These are phyloP conservation scores for Lerema accius DNA, from an alignment of 1,140 invertebrate species.

Conservation along the genomic window DNA sequence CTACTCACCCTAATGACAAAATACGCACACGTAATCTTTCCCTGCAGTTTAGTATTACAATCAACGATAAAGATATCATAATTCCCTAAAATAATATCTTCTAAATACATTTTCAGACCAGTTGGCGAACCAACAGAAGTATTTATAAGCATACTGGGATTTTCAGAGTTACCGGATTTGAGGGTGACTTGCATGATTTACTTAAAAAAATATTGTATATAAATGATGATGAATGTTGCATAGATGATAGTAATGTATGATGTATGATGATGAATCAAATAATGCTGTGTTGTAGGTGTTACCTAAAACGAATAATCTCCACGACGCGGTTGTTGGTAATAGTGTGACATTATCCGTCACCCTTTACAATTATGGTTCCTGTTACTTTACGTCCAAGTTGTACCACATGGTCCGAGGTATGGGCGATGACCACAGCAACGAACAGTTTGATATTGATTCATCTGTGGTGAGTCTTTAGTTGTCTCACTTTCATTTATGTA, in stretches of 20 bases:
- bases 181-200: too few relatives aligned
- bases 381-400: conserved; percentile 66
- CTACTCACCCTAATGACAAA: too few relatives aligned
- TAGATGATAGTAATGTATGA: too few relatives aligned
- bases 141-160: conserved; percentile 64
- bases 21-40: too few relatives aligned
- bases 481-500: too few relatives aligned
- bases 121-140: conserved; percentile 66
- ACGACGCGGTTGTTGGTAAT: conserved; percentile 66
- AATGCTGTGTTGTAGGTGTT: conserved; percentile 67
- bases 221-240: too few relatives aligned
- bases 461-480: conserved; percentile 53
- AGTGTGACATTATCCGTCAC: conserved; percentile 50
- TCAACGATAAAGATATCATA: background rate
- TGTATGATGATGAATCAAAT: too few relatives aligned
- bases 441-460: conserved; percentile 65
- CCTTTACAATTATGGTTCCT: conserved; percentile 68
- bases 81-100: conserved; percentile 9
- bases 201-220: too few relatives aligned
- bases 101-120: conserved; percentile 51
- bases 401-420: conserved; percentile 61
- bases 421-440: conserved; percentile 62
- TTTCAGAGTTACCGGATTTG: conserved; percentile 71
- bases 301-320: conserved; percentile 61
- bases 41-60: too few relatives aligned